Evolutionary conservation across 2,113 vertebrate genomes (phyloP), one percentile per base, ranked within the genome.

Genomic region (Carettochelys insculpta): DNA sequence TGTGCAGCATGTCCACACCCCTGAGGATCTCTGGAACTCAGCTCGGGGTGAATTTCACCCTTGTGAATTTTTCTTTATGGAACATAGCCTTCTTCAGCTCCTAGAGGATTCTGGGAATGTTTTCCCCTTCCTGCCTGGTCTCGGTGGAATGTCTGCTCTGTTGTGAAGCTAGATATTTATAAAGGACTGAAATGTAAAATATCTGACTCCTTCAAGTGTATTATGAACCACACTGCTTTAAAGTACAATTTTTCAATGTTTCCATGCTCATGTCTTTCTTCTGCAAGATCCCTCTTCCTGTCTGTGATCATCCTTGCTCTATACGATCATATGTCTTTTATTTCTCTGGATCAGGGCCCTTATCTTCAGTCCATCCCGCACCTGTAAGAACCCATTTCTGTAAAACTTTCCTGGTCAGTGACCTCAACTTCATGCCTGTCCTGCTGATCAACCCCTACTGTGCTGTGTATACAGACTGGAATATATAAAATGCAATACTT

Each of bases 401-500:
- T 7, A 68, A 80, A 89, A 8, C 2, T 4, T 51, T 16, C 3
- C 2, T 0, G 1, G 4, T 25, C 22, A 6, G 22, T 12, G 4
- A 19, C 48, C 17, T 12, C 8, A 9, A 14, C 38, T 48, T 17
- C 5, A 3, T 2, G 1, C 31, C 17, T n/a, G 4, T 61, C 10
- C 56, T 71, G 5, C 24, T 48, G 73, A 31, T 47, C 56, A 92
- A 82, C 11, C 78, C 47, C 16, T 4, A 5, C 3, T 34, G 54
- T 6, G 3, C n/a, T 1, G n/a, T n/a, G 48, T n/a, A 19, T 31
- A n/a, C n/a, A 31, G 0, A 1, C 34, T 25, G 0, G 20, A 54
- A 89, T 89, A 51, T 50, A 29, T 73, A 71, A 83, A 47, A 38
- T 2, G 56, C 47, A 65, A 43, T n/a, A 48, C 31, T 5, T 17